These are phyloP conservation scores for Rhaphigaster nebulosa DNA, from an alignment of 2,888 invertebrate species.

Conservation along the genomic window DNA sequence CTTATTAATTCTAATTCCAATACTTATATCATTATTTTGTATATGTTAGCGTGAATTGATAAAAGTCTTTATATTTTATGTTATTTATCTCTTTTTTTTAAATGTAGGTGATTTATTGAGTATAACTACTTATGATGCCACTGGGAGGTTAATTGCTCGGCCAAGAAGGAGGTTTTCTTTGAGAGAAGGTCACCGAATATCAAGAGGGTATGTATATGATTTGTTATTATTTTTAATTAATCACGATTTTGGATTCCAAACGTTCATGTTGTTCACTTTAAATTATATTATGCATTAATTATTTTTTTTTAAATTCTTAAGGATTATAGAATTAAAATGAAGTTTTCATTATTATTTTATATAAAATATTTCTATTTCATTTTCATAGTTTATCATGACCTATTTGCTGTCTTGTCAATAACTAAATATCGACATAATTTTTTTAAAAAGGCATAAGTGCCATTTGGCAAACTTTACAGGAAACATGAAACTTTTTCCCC, in stretches of 20 bases:
- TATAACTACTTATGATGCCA: conserved; percentile 74
- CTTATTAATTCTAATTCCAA: conserved; percentile 11
- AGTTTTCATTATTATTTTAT: no score
- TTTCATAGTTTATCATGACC: no score
- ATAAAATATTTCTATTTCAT: no score
- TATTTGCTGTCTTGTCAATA: no score
- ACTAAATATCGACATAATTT: no score
- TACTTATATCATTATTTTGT: background rate
- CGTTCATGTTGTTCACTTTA: background rate
- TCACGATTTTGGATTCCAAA: background rate
- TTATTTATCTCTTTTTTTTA: background rate
- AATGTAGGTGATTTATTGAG: conserved; percentile 77
- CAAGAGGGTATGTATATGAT: conserved; percentile 72
- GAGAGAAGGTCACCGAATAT: conserved; percentile 79
- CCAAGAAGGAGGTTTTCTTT: conserved; percentile 80
- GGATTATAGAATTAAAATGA: no score
- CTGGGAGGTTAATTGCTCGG: conserved; percentile 75
- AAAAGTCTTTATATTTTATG: background rate
- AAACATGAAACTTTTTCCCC: no score
- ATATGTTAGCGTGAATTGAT: background rate
- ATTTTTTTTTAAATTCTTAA: no score
- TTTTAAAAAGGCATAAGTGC: no score
- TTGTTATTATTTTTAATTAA: background rate
- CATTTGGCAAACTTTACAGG: no score
- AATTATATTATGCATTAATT: background rate